Evolutionary conservation across 2,113 vertebrate species (phyloP).

Genomic region (Brachionichthys hirsutus): DNA sequence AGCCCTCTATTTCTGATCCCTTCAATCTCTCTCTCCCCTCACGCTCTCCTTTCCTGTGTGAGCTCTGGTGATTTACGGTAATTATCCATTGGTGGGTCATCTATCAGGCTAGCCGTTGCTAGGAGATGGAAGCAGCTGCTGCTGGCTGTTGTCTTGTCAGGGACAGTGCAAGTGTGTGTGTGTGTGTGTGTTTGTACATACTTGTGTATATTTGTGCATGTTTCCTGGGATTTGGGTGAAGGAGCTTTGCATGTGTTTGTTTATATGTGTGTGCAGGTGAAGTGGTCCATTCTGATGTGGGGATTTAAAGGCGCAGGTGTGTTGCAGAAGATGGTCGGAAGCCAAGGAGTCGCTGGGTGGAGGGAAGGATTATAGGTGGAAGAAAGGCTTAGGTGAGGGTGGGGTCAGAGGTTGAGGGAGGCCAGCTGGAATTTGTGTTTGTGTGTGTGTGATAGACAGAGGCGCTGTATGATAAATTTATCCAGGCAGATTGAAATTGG

Average conservation of each 20-base stretch:
- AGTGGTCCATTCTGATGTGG: slow-evolving; percentile 55
- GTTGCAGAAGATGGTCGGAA: slow-evolving; percentile 46
- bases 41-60: slow-evolving; percentile 66
- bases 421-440: slow-evolving; percentile 58
- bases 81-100: slow-evolving; percentile 98
- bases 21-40: slow-evolving; percentile 55
- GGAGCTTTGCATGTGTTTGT: not conserved
- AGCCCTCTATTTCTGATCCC: slow-evolving; percentile 58
- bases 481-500: slow-evolving; percentile 61
- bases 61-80: slow-evolving; percentile 92
- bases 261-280: slow-evolving; percentile 54
- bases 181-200: slow-evolving; percentile 71
- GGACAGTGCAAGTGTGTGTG: slow-evolving; percentile 81
- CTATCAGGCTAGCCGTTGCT: slow-evolving; percentile 94
- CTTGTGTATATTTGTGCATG: slow-evolving; percentile 23
- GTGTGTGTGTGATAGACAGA: slow-evolving; percentile 53
- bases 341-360: slow-evolving; percentile 39
- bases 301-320: slow-evolving; percentile 74
- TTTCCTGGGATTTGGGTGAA: too few relatives aligned
- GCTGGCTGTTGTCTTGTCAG: slow-evolving; percentile 92
- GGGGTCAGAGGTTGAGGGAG: slow-evolving; percentile 70
- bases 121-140: slow-evolving; percentile 97
- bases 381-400: slow-evolving; percentile 34
- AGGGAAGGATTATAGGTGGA: slow-evolving; percentile 51
- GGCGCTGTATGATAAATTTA: slow-evolving; percentile 57